Evolutionary conservation across 2,113 vertebrate species (phyloP), one percentile per base, ranked within the genome.

Genomic region (Martes martes): DNA sequence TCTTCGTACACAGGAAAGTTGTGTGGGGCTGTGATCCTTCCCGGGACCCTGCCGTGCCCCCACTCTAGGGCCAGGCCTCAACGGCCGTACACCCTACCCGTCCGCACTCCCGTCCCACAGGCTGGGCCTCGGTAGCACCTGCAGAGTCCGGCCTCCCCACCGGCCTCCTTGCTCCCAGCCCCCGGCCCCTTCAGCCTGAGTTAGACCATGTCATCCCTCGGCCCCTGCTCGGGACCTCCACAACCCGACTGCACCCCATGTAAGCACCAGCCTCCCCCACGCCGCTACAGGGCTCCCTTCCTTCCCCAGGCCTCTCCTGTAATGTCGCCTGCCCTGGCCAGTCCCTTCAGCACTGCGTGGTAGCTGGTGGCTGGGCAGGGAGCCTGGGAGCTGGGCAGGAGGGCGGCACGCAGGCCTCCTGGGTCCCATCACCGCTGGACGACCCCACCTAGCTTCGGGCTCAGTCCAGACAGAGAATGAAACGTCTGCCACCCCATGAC

Each of bases 301-400:
- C 65, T 67, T 16, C 65, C 15, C 65, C 63, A 65, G 63, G 13
- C 63, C 26, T 33, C 63, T 33, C 63, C 63, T 14, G 6, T 36
- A 69, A 19, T 4, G 10, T 4, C 1, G 7, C 33, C 33, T 69
- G 67, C 33, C 67, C 33, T 10, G 16, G 33, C 18, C 16, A 8
- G 67, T 10, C 33, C 18, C 0, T 8, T 36, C 4, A 0, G 6
- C 8, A 47, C 7, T 16, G 6, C 0, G 1, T 5, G 55, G n/a
- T 19, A 0, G 4, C 36, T 7, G 9, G 33, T 2, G 42, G 31
- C 55, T 52, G 47, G 3, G 0, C 5, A 1, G 55, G 1, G 33
- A n/a, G 33, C 33, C 33, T 10, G 33, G 67, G 33, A 16, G 63
- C 63, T 4, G 67, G 67, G 63, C 63, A 19, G 67, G 67, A 69